These are phyloP conservation scores for Drosophila funebris DNA, from an alignment of 1,140 invertebrate species.

Conservation along the genomic window DNA sequence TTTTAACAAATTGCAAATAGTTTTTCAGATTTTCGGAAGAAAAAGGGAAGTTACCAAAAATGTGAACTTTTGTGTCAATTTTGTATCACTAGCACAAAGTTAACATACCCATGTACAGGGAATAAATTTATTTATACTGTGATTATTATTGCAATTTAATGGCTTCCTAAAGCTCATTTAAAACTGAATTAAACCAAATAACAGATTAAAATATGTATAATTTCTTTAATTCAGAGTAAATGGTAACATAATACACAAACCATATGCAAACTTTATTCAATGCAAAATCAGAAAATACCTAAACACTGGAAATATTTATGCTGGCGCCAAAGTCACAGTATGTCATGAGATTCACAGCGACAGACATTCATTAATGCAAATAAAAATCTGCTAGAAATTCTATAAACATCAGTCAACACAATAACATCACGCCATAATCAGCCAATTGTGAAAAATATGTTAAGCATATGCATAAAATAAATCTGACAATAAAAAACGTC, in stretches of 20 bases:
- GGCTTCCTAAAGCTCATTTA: slow-evolving; percentile 29
- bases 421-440: slow-evolving; percentile 35
- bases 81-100: too few relatives aligned
- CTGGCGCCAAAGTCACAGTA: slow-evolving; percentile 40
- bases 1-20: too few relatives aligned
- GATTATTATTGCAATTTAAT: slow-evolving; percentile 30
- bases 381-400: slow-evolving; percentile 39
- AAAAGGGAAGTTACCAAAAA: too few relatives aligned
- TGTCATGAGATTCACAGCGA: not conserved
- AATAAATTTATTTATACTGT: too few relatives aligned
- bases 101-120: too few relatives aligned
- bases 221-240: not conserved
- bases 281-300: slow-evolving; percentile 7
- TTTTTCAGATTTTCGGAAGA: too few relatives aligned
- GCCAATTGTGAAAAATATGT: slow-evolving; percentile 47
- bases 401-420: slow-evolving; percentile 4
- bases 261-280: slow-evolving; percentile 6
- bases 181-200: slow-evolving; percentile 10
- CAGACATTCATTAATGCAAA: slow-evolving; percentile 38
- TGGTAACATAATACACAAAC: not conserved
- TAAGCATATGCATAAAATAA: slow-evolving; percentile 42
- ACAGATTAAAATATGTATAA: not conserved
- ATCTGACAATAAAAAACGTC: slow-evolving; percentile 34
- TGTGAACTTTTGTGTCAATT: too few relatives aligned
- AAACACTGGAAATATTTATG: slow-evolving; percentile 40